These are phyloP conservation scores for Cephus spinipes DNA, from an alignment of 2,888 invertebrate genomes.

Conservation along the genomic window DNA sequence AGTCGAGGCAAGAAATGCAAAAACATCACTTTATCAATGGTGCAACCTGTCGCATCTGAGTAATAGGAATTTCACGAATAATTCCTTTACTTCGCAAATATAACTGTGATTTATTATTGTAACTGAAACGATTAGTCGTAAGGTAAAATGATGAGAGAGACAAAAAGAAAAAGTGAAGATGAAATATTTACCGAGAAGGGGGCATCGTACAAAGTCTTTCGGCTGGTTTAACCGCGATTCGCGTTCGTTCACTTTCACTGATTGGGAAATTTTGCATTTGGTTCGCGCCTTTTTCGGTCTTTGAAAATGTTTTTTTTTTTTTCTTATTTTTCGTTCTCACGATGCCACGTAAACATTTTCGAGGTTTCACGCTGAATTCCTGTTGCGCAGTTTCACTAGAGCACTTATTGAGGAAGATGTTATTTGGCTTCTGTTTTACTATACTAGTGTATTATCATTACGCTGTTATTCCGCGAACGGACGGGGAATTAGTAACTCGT, in stretches of 20 bases:
- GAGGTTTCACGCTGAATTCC: slow-evolving; percentile 35
- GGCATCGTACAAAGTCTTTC: background rate
- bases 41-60: slow-evolving; percentile 48
- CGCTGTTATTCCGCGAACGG: slow-evolving; percentile 32
- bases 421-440: slow-evolving; percentile 46
- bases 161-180: background rate
- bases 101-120: slow-evolving; percentile 50
- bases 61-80: slow-evolving; percentile 44
- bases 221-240: background rate
- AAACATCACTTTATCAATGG: slow-evolving; percentile 51
- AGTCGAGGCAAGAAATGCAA: slow-evolving; percentile 50
- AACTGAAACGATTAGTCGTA: slow-evolving; percentile 47
- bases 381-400: slow-evolving; percentile 47
- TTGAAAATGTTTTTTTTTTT: background rate
- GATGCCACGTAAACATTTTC: background rate
- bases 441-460: slow-evolving; percentile 40
- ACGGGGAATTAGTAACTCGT: background rate
- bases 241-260: background rate
- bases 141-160: slow-evolving; percentile 27
- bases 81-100: slow-evolving; percentile 23
- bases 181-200: background rate
- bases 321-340: background rate
- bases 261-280: background rate
- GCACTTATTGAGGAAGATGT: slow-evolving; percentile 45
- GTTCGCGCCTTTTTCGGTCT: too few species aligned